phyloP scores from a whole-genome alignment of 2,888 invertebrate genomes.

The Smittia aterrima region DNA sequence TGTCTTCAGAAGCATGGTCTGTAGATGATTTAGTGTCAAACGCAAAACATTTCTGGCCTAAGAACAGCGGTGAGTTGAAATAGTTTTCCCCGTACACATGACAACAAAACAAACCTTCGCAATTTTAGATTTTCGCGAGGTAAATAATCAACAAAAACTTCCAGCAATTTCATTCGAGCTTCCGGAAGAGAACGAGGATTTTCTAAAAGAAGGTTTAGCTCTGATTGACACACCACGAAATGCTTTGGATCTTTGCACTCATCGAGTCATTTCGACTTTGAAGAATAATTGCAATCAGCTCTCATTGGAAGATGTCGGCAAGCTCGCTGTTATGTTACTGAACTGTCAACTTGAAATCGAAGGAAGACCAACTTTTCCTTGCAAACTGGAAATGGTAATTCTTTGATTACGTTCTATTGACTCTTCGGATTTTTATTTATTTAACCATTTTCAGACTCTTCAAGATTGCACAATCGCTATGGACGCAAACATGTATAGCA shows the following conservation, averaged over 20 bases:
- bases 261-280: conserved; percentile 37
- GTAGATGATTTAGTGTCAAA: too few relatives aligned
- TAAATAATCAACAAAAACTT: too few relatives aligned
- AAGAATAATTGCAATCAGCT: conserved; percentile 36
- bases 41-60: too few relatives aligned
- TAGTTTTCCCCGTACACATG: too few relatives aligned
- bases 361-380: conserved; percentile 60
- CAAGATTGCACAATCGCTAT: conserved; percentile 63
- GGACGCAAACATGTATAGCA: conserved; percentile 67
- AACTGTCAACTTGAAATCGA: conserved; percentile 67
- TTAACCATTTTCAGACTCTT: conserved; percentile 54
- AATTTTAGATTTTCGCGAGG: too few relatives aligned
- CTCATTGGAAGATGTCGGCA: conserved; percentile 59
- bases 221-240: background rate
- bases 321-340: conserved; percentile 64
- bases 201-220: conserved; percentile 11
- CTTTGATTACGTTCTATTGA: too few relatives aligned
- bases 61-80: too few relatives aligned
- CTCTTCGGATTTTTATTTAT: too few relatives aligned
- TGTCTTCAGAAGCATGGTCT: too few relatives aligned
- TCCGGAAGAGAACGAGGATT: background rate
- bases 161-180: background rate
- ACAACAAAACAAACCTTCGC: too few relatives aligned
- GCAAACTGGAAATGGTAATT: conserved; percentile 61
- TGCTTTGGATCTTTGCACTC: conserved; percentile 39